These are phyloP conservation scores for Brachionus koreanus DNA, from an alignment of 1,140 invertebrate genomes.

Conservation along the genomic window DNA sequence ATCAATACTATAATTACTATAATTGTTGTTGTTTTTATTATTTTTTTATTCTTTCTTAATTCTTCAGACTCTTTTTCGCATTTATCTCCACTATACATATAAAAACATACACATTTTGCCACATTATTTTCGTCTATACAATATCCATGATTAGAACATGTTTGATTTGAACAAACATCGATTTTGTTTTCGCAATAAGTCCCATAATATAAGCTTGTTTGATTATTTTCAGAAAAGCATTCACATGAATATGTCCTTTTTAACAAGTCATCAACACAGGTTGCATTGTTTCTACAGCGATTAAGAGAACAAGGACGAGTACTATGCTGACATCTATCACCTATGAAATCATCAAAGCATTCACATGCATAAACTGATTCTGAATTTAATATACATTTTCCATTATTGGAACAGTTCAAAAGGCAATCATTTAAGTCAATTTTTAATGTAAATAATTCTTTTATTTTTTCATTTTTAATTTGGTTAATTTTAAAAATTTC, in stretches of 20 bases:
- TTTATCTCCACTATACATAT: background rate
- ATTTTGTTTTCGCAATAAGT: slow-evolving; percentile 64
- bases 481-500: background rate
- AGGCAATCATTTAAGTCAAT: background rate
- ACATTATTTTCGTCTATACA: background rate
- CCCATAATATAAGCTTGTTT: slow-evolving; percentile 78
- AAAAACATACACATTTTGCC: background rate
- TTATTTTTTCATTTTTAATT: background rate
- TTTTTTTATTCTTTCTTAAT: background rate
- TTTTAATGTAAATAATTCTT: background rate
- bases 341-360: slow-evolving; percentile 61
- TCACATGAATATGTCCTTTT: slow-evolving; percentile 73
- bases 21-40: background rate
- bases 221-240: slow-evolving; percentile 60
- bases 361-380: background rate
- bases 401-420: background rate
- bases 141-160: background rate
- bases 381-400: background rate
- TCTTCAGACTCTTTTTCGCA: slow-evolving; percentile 2
- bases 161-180: background rate
- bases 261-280: slow-evolving; percentile 75
- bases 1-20: background rate
- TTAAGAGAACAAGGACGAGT: slow-evolving; percentile 68
- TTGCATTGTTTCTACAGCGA: slow-evolving; percentile 78
- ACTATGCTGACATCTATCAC: slow-evolving; percentile 78